phyloP scores from a whole-genome alignment of 2,797 vertebrate genomes.

The Esox lucius region DNA sequence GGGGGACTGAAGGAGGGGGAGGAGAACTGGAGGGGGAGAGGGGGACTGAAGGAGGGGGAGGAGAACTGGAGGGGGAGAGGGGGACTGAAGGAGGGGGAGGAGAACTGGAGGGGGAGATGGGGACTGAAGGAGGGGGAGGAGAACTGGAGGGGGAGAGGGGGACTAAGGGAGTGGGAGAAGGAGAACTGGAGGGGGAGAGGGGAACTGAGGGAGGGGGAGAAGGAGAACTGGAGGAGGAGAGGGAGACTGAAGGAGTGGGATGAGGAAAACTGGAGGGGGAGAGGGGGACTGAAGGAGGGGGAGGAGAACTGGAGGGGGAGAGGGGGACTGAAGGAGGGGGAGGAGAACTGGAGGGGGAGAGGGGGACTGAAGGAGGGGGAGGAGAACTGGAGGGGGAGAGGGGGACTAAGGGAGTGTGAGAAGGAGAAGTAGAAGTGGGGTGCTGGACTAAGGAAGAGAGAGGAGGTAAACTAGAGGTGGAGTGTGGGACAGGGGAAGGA shows the following conservation, averaged over 20 bases:
- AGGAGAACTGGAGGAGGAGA: neutral
- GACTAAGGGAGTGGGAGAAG: slow-evolving; percentile 2
- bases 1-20: too few relatives aligned
- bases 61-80: too few relatives aligned
- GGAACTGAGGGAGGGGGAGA: slow-evolving; percentile 3
- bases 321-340: slow-evolving; percentile 2
- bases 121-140: neutral
- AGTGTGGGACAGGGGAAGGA: slow-evolving; percentile 4
- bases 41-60: too few relatives aligned
- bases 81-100: too few relatives aligned
- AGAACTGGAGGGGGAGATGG: slow-evolving; percentile 22
- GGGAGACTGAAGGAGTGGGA: slow-evolving; percentile 11
- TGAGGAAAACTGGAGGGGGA: neutral
- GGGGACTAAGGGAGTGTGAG: neutral
- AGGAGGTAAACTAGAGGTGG: neutral
- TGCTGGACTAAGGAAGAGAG: slow-evolving; percentile 22
- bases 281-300: neutral
- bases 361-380: neutral
- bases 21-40: too few relatives aligned
- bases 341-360: slow-evolving; percentile 1
- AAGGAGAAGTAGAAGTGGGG: slow-evolving; percentile 1
- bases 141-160: slow-evolving; percentile 7
- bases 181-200: neutral
- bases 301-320: neutral
- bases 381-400: too few relatives aligned